These are phyloP conservation scores for Spermophilus dauricus DNA, from an alignment of 2,113 vertebrate genomes.

Conservation along the genomic window DNA sequence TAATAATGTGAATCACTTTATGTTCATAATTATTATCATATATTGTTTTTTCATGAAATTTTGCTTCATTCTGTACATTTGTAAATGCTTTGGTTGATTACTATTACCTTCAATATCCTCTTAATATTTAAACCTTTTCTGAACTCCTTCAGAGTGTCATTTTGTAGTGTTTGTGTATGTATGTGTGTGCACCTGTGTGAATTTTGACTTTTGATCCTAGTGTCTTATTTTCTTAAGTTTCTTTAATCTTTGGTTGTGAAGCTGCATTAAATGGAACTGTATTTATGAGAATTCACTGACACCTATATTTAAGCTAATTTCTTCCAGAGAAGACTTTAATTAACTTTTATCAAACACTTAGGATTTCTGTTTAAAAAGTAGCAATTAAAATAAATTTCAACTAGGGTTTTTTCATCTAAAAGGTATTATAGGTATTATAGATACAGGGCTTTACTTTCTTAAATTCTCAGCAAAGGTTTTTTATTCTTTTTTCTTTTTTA, in stretches of 20 bases:
- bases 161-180: neutral
- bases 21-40: neutral
- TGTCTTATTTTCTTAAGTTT: constrained; percentile 1
- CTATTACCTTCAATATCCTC: neutral
- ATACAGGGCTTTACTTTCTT: neutral
- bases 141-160: neutral
- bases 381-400: neutral
- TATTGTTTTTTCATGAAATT: neutral
- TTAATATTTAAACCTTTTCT: neutral
- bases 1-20: neutral
- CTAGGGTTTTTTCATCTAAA: neutral
- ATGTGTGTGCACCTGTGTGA: neutral
- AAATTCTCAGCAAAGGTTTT: neutral
- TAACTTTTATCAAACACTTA: constrained; percentile 6
- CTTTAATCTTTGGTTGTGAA: neutral
- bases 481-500: neutral
- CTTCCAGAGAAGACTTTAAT: neutral
- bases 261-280: neutral
- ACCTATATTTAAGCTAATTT: neutral
- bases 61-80: neutral
- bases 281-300: neutral
- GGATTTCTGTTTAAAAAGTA: neutral
- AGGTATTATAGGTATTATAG: neutral
- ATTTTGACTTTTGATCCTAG: neutral
- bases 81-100: neutral